These are phyloP conservation scores for Eubucco bourcierii DNA, from an alignment of 2,113 vertebrate genomes.

Conservation along the genomic window DNA sequence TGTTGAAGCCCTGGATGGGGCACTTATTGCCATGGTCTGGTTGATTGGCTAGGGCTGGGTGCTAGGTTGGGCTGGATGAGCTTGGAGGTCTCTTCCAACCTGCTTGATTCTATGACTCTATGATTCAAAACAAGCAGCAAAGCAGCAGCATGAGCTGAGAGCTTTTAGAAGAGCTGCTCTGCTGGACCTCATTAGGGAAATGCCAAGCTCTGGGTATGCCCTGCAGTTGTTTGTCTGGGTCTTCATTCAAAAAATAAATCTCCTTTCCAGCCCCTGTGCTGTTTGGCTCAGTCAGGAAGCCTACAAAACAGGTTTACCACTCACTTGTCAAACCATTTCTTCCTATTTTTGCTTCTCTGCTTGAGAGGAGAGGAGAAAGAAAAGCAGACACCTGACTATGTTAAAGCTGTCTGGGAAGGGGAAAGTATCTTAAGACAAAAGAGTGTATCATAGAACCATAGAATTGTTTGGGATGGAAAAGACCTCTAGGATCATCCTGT, in stretches of 20 bases:
- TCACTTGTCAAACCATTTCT: background rate
- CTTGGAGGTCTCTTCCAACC: no score
- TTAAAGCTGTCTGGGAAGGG: background rate
- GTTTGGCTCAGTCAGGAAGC: background rate
- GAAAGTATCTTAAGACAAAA: background rate
- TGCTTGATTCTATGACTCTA: no score
- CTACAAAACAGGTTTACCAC: background rate
- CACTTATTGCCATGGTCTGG: no score
- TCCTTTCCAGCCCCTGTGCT: background rate
- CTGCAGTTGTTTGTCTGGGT: background rate
- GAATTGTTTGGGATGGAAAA: no score
- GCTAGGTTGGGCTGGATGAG: no score
- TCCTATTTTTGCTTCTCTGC: background rate
- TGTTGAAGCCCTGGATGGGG: no score
- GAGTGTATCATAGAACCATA: background rate
- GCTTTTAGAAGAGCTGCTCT: background rate
- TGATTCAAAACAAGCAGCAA: background rate
- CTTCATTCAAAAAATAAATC: background rate
- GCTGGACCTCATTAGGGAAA: background rate
- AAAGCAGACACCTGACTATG: background rate
- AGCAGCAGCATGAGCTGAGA: background rate
- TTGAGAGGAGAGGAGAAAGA: background rate
- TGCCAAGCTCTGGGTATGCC: background rate
- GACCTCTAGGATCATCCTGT: no score
- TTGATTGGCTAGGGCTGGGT: no score